These are phyloP conservation scores for Chrysemys picta DNA, from an alignment of 2,113 vertebrate species.

Conservation along the genomic window DNA sequence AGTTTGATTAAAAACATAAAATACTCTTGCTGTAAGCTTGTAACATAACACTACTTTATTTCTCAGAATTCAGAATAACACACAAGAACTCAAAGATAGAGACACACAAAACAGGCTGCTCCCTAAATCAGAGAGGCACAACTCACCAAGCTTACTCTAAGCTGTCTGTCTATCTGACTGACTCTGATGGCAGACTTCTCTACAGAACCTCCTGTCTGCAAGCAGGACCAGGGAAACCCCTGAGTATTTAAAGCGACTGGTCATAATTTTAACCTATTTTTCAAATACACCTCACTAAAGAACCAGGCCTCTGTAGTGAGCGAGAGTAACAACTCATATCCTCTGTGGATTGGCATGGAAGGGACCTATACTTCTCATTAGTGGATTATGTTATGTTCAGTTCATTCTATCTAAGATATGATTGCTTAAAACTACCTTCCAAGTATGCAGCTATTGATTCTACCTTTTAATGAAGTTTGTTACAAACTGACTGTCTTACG, in stretches of 20 bases:
- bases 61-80: too few species aligned
- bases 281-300: neutral
- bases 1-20: too few species aligned
- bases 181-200: neutral
- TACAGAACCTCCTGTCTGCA: neutral
- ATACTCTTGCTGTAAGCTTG: too few species aligned
- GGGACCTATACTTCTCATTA: neutral
- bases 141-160: neutral
- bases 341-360: neutral
- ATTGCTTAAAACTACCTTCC: neutral
- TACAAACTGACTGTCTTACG: slow-evolving; percentile 19
- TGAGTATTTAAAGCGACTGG: neutral
- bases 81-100: too few species aligned
- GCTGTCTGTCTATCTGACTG: neutral
- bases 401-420: neutral
- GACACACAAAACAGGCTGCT: too few species aligned
- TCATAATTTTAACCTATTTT: neutral
- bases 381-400: neutral
- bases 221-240: neutral
- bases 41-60: too few species aligned
- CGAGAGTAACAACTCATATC: neutral
- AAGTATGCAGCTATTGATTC: slow-evolving; percentile 20
- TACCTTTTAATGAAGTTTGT: slow-evolving; percentile 55
- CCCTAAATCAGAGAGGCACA: too few species aligned
- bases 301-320: neutral